phyloP scores from a whole-genome alignment of 2,113 vertebrate genomes.

The Lagopus muta region DNA sequence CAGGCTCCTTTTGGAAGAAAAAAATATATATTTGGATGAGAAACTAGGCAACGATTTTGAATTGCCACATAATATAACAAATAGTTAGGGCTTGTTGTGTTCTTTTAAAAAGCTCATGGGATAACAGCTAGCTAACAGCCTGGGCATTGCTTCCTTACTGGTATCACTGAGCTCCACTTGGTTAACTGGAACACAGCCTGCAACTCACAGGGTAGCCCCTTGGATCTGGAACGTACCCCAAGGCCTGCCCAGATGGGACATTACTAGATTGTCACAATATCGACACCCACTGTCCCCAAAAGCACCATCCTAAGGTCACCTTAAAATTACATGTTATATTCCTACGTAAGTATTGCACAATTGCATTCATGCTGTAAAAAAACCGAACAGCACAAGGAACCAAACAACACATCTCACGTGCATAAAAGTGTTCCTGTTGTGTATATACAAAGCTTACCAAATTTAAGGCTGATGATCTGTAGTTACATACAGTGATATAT shows the following conservation, averaged over 20 bases:
- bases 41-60: neutral
- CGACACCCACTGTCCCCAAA: fast-evolving
- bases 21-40: neutral
- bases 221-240: too few relatives aligned
- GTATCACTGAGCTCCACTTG: neutral
- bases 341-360: neutral
- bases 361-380: neutral
- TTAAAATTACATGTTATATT: fast-evolving
- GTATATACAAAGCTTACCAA: neutral
- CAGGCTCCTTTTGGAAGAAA: neutral
- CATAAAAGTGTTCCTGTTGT: fast-evolving
- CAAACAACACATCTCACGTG: fast-evolving
- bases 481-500: neutral
- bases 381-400: neutral
- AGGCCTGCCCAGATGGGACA: fast-evolving
- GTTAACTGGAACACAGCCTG: neutral
- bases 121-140: neutral
- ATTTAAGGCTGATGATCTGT: neutral
- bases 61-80: neutral
- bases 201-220: neutral
- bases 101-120: neutral
- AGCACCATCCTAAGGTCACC: neutral
- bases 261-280: neutral
- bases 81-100: neutral
- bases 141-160: neutral